Conservation (phyloP, 2,888 invertebrate species). For the Cepaea hortensis region DNA sequence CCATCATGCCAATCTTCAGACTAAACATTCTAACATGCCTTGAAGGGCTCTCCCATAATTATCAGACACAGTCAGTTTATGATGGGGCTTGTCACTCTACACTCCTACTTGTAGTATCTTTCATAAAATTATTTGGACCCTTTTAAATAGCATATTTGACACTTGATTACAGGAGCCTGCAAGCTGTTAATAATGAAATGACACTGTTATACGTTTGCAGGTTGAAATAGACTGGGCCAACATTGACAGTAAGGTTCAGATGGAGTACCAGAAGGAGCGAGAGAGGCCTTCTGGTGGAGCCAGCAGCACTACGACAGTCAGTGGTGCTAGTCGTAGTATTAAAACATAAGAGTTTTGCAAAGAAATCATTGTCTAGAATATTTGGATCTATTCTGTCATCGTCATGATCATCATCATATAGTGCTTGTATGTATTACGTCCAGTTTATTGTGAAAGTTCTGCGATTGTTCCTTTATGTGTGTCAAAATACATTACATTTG, state of each 20-base stretch:
- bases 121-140: neutral
- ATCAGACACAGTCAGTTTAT: no score
- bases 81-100: no score
- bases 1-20: neutral
- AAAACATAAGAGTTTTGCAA: neutral
- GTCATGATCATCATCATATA: no score
- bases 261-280: slow-evolving; percentile 74
- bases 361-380: no score
- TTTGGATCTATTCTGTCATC: no score
- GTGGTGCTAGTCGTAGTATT: neutral
- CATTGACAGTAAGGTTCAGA: slow-evolving; percentile 76
- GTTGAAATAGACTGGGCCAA: slow-evolving; percentile 78
- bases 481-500: no score
- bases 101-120: no score
- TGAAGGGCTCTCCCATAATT: no score
- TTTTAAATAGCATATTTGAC: neutral
- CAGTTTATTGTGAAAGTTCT: no score
- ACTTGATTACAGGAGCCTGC: neutral
- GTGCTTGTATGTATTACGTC: no score
- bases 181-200: neutral
- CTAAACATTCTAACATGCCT: no score
- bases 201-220: slow-evolving; percentile 61
- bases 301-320: neutral
- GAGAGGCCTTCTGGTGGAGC: slow-evolving; percentile 63
- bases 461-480: no score